These are phyloP conservation scores for Platycheirus rosarum DNA, from an alignment of 2,888 invertebrate species.

Conservation along the genomic window DNA sequence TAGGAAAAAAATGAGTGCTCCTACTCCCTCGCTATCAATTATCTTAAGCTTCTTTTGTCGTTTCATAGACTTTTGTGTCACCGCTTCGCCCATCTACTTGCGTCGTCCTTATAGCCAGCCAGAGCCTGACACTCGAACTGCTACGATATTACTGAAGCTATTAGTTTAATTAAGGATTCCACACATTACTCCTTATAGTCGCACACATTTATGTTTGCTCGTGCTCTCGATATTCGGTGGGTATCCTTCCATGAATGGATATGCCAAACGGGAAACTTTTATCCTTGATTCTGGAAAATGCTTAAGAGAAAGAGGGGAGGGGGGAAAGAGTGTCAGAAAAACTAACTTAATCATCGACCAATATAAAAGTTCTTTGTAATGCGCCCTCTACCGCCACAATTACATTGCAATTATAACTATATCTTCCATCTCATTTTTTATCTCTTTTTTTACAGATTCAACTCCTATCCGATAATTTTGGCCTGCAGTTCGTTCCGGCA, in stretches of 20 bases:
- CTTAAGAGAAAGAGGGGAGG: background rate
- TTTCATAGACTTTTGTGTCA: conserved; percentile 67
- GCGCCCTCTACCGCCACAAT: conserved; percentile 35
- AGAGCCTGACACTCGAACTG: conserved; percentile 46
- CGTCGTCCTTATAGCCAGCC: background rate
- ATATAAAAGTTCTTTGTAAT: conserved; percentile 61
- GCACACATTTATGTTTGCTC: conserved; percentile 32
- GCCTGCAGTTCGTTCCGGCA: conserved; percentile 86
- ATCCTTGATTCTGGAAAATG: conserved; percentile 8
- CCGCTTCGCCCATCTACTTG: conserved; percentile 33
- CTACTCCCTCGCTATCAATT: conserved; percentile 71
- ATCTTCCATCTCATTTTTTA: conserved; percentile 38
- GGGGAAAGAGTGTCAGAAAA: conserved; percentile 31
- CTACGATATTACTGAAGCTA: conserved; percentile 66
- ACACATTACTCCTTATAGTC: conserved; percentile 59
- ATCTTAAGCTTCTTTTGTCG: conserved; percentile 73
- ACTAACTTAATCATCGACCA: conserved; percentile 63
- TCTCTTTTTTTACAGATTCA: conserved; percentile 83
- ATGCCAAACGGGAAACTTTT: conserved; percentile 61
- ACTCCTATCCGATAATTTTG: conserved; percentile 85
- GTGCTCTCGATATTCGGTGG: conserved; percentile 54
- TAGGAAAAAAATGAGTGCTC: conserved; percentile 3
- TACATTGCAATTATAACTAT: conserved; percentile 32
- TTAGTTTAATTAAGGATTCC: conserved; percentile 74
- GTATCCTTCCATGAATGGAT: conserved; percentile 59